Conservation (phyloP, 2,113 vertebrate genomes). For the Nothobranchius furzeri region DNA sequence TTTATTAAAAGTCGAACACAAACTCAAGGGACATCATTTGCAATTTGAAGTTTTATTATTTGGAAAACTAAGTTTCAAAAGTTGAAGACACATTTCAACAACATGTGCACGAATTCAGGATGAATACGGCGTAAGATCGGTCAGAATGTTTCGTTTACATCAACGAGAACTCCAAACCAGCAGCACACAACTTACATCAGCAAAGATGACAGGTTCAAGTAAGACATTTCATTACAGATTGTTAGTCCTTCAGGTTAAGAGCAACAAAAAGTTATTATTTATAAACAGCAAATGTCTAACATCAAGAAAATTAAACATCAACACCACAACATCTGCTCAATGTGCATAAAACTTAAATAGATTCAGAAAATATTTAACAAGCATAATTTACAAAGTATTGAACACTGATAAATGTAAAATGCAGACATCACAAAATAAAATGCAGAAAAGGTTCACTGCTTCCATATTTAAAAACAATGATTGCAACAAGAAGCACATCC, state of each 20-base stretch:
- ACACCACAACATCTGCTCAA: conserved; percentile 20
- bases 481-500: conserved; percentile 18
- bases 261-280: conserved; percentile 27
- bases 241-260: conserved; percentile 61
- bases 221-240: conserved; percentile 55
- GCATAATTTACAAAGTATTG: conserved; percentile 61
- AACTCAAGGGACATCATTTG: background rate
- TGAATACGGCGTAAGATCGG: conserved; percentile 44
- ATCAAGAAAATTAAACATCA: conserved; percentile 29
- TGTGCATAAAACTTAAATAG: conserved; percentile 65
- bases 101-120: conserved; percentile 63
- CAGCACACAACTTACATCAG: conserved; percentile 55
- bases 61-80: conserved; percentile 78
- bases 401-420: conserved; percentile 65
- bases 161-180: conserved; percentile 40
- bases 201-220: conserved; percentile 61
- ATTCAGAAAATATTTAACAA: conserved; percentile 47
- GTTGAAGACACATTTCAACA: conserved; percentile 64
- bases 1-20: too few relatives aligned
- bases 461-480: conserved; percentile 4
- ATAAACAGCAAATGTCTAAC: conserved; percentile 36
- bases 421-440: conserved; percentile 23
- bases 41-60: conserved; percentile 73
- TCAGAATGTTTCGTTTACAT: conserved; percentile 37
- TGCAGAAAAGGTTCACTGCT: conserved; percentile 10